Evolutionary conservation across 1,140 invertebrate species (phyloP).

Genomic region (Paraescarpia echinospica): DNA sequence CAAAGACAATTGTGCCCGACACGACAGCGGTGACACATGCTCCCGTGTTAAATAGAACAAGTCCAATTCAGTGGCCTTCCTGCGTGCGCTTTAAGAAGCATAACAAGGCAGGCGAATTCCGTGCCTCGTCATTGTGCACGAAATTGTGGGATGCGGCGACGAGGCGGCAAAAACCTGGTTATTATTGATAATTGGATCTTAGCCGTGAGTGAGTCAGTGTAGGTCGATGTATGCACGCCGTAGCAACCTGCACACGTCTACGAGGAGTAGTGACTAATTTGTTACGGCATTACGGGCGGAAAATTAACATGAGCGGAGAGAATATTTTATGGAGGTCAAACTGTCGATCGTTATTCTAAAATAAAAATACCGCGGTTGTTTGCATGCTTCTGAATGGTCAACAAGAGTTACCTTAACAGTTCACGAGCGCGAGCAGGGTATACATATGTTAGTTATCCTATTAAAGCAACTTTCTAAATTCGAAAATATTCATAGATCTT

Average conservation of each 20-base stretch:
- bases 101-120: not conserved
- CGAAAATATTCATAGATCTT: too few species aligned
- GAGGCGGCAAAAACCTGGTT: not conserved
- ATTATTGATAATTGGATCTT: conserved; percentile 6
- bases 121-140: not conserved
- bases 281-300: not conserved
- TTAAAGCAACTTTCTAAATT: not conserved
- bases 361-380: not conserved
- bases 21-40: not conserved
- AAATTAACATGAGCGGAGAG: not conserved
- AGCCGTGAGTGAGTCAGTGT: not conserved
- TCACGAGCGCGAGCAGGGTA: too few species aligned
- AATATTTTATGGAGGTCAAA: not conserved
- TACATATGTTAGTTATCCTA: too few species aligned
- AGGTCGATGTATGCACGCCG: not conserved
- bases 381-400: too few species aligned
- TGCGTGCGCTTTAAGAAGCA: not conserved
- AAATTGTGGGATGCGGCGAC: not conserved
- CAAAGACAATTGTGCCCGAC: not conserved
- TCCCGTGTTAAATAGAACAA: not conserved
- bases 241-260: not conserved
- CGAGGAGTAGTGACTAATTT: not conserved
- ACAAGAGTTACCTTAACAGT: too few species aligned
- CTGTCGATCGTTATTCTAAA: not conserved
- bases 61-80: too few species aligned